phyloP scores from a whole-genome alignment of 2,113 vertebrate genomes.

The Sturnira hondurensis region DNA sequence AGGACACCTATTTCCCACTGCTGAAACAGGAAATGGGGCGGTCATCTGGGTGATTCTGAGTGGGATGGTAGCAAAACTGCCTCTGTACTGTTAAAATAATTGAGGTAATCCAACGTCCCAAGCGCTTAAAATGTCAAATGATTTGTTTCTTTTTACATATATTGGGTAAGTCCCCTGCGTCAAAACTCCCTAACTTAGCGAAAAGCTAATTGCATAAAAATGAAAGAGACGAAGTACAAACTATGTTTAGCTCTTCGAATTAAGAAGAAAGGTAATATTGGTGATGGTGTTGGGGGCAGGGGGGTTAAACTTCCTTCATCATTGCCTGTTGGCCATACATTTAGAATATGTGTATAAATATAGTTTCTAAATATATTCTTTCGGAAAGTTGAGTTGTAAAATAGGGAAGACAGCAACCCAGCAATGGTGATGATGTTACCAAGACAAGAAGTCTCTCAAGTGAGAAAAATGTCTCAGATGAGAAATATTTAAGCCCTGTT shows the following conservation, averaged over 20 bases:
- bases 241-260: constrained; percentile 12
- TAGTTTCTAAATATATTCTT: constrained; percentile 41
- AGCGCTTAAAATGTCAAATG: neutral
- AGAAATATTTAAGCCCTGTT: neutral
- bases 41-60: neutral
- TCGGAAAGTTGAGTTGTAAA: neutral
- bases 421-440: neutral
- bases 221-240: neutral
- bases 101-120: neutral
- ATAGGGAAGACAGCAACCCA: neutral
- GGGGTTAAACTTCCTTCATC: neutral
- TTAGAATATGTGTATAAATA: constrained; percentile 42
- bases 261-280: neutral
- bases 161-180: neutral
- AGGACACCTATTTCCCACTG: neutral
- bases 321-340: neutral
- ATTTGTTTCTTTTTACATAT: neutral
- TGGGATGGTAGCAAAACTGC: neutral
- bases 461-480: neutral
- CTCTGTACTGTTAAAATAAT: neutral
- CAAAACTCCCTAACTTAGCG: neutral
- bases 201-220: neutral
- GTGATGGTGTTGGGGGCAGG: neutral
- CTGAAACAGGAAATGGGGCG: neutral
- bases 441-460: neutral